Evolutionary conservation across 2,797 vertebrate genomes (phyloP), one percentile per base, ranked within the genome.

Genomic region (Aeoliscus strigatus): DNA sequence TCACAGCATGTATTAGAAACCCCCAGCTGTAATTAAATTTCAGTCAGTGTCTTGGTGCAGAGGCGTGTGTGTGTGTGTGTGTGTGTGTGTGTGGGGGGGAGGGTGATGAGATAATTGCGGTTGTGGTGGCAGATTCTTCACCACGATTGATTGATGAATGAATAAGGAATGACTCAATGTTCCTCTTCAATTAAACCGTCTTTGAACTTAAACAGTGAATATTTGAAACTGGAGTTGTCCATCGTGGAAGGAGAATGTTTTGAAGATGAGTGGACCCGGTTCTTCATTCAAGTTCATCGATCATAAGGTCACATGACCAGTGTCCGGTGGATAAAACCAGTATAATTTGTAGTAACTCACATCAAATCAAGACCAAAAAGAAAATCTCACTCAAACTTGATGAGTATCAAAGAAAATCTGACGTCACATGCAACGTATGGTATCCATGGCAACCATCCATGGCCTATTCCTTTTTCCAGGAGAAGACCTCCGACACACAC

Each of bases 391-490:
- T 21, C 18, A 21, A 21, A 30, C 7, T n/a, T 32, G 10, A 46
- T 39, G 14, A 12, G 24, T 21, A 3, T n/a, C n/a, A n/a, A n/a
- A n/a, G n/a, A n/a, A n/a, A n/a, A n/a, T n/a, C n/a, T n/a, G n/a
- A n/a, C n/a, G n/a, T n/a, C n/a, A n/a, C n/a, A n/a, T n/a, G n/a
- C n/a, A n/a, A n/a, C n/a, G 8, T 40, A 52, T 49, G 57, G 64
- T 72, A 66, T 67, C 58, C 62, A 70, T 68, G 60, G 50, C 29
- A 46, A 55, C 55, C 30, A n/a, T n/a, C n/a, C 21, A 14, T 23
- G 35, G 34, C 29, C 52, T 79, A 79, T 77, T 61, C 68, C 71
- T 75, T 73, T 53, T 70, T 60, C 49, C 44, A 71, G 60, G 60
- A 14, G 33, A 65, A 13, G 60, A 56, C 32, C 16, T 38, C 9